A percentile compares a stretch with the other conserved stretches of the same genome.
These are phyloP conservation scores for Andricus quercusramuli DNA, from an alignment of 2,888 invertebrate genomes.

Conservation along the genomic window DNA sequence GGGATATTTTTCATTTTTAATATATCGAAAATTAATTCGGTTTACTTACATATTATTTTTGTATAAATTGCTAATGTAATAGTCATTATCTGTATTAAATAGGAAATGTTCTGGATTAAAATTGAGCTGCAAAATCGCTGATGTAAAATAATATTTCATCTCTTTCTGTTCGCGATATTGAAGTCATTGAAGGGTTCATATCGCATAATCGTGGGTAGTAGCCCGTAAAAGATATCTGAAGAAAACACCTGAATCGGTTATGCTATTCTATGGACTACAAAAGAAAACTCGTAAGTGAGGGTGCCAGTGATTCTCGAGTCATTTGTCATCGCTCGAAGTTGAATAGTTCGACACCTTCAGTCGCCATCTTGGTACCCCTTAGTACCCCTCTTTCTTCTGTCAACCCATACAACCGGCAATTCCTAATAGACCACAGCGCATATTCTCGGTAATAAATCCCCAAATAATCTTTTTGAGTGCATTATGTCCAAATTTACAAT, in stretches of 20 bases:
- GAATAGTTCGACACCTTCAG: conserved; percentile 69
- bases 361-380: conserved; percentile 66
- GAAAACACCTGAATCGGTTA: conserved; percentile 33
- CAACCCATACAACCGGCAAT: conserved; percentile 35
- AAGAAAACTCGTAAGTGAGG: conserved; percentile 21
- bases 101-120: not conserved
- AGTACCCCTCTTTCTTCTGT: conserved; percentile 55
- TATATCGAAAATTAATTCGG: no score
- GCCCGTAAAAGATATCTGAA: conserved; percentile 34
- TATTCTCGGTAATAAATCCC: conserved; percentile 71
- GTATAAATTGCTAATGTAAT: no score
- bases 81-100: not conserved
- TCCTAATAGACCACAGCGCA: conserved; percentile 67
- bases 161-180: conserved; percentile 22
- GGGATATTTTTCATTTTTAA: no score
- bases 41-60: no score
- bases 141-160: conserved; percentile 21
- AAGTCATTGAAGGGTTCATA: conserved; percentile 35
- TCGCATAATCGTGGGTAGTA: conserved; percentile 36
- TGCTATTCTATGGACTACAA: not conserved
- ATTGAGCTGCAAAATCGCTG: not conserved
- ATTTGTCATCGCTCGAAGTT: conserved; percentile 73
- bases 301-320: conserved; percentile 53
- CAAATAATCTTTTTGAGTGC: conserved; percentile 66
- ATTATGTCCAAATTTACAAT: conserved; percentile 49